These are phyloP conservation scores for Syrmaticus mikado DNA, from an alignment of 2,113 vertebrate species.

Conservation along the genomic window DNA sequence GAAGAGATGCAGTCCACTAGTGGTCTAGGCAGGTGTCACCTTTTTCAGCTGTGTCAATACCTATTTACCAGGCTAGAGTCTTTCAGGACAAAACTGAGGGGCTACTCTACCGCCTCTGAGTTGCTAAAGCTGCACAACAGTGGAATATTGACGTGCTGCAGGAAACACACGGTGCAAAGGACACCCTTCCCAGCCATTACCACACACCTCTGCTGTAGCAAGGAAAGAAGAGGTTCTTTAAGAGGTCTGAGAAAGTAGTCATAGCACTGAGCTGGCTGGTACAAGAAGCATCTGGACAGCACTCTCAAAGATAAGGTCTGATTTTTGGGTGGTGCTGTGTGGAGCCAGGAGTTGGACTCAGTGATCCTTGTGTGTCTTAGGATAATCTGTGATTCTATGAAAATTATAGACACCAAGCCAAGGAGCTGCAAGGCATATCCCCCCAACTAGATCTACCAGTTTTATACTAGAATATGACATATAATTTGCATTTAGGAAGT, in stretches of 20 bases:
- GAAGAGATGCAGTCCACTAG: not conserved
- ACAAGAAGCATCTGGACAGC: too few relatives aligned
- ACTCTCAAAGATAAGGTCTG: too few relatives aligned
- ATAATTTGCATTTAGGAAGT: not conserved
- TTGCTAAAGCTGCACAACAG: not conserved
- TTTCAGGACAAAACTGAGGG: not conserved
- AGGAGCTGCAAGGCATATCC: not conserved
- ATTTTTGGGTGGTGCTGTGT: too few relatives aligned
- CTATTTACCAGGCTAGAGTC: not conserved
- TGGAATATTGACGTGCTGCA: not conserved
- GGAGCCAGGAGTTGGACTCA: too few relatives aligned
- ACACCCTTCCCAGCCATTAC: not conserved
- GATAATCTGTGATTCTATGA: too few relatives aligned
- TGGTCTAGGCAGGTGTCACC: fast-evolving
- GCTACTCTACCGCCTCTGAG: not conserved
- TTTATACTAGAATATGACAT: not conserved
- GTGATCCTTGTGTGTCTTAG: too few relatives aligned
- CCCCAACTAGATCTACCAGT: not conserved
- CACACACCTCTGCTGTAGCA: not conserved
- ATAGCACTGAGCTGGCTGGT: too few relatives aligned
- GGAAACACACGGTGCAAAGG: not conserved
- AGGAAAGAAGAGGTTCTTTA: not conserved
- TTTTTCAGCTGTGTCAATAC: not conserved
- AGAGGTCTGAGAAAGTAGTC: not conserved
- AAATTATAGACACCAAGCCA: not conserved